Conservation (phyloP, 2,888 invertebrate species). For the Pherbina coryleti region DNA sequence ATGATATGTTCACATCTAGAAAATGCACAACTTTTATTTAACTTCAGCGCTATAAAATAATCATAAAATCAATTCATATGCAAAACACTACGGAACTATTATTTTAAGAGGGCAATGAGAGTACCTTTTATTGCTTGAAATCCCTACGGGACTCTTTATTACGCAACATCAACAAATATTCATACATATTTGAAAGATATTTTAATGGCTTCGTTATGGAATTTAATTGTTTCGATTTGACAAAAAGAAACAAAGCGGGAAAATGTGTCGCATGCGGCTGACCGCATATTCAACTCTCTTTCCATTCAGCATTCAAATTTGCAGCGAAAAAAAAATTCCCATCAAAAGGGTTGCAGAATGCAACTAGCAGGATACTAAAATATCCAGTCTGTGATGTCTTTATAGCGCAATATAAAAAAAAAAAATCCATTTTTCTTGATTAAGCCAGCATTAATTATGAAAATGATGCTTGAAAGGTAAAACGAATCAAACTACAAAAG, state of each 20-base stretch:
- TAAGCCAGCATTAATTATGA: constrained; percentile 65
- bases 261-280: constrained; percentile 52
- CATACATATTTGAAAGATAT: not conserved
- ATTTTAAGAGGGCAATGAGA: not conserved
- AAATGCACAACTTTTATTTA: too few relatives aligned
- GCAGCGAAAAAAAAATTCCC: not conserved
- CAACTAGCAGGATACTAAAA: not conserved
- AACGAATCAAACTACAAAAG: constrained; percentile 50
- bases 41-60: too few relatives aligned
- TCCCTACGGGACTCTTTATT: not conserved
- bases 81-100: not conserved
- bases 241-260: not conserved
- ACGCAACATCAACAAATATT: not conserved
- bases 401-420: constrained; percentile 47
- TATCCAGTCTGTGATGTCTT: constrained; percentile 51
- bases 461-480: constrained; percentile 57
- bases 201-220: constrained; percentile 38
- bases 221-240: not conserved
- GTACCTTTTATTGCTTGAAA: not conserved
- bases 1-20: too few relatives aligned
- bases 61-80: not conserved
- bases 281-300: constrained; percentile 53
- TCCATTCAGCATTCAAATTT: not conserved
- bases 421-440: constrained; percentile 61
- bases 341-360: constrained; percentile 21